These are phyloP conservation scores for Bombus difficillimus DNA, from an alignment of 1,140 invertebrate genomes.

Conservation along the genomic window DNA sequence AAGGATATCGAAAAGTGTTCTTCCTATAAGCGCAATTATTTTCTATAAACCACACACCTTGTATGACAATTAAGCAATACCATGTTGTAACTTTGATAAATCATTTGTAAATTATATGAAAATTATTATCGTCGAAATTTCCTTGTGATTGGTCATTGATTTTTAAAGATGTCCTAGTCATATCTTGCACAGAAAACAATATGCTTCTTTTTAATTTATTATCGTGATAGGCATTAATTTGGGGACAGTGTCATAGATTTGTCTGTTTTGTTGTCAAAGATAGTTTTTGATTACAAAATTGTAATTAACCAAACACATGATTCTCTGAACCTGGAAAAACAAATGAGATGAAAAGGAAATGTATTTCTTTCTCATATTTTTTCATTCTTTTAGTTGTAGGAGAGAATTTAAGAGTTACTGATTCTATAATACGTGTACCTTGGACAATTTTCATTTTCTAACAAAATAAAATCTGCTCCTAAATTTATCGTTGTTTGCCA, in stretches of 20 bases:
- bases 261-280: background rate
- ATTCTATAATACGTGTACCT: background rate
- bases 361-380: background rate
- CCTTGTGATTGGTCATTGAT: background rate
- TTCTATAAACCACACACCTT: background rate
- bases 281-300: background rate
- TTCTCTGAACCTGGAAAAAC: background rate
- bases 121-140: background rate
- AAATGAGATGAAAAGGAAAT: background rate
- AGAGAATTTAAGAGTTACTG: background rate
- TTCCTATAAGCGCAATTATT: background rate
- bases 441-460: constrained; percentile 40
- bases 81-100: background rate
- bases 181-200: background rate
- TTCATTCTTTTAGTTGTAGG: too few species aligned
- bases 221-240: background rate
- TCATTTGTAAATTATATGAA: background rate
- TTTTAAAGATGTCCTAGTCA: background rate
- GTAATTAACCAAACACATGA: constrained; percentile 37
- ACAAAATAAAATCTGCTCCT: constrained; percentile 1
- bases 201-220: background rate
- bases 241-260: background rate
- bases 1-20: background rate
- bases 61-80: background rate
- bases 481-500: constrained; percentile 15